A percentile compares a stretch with the other conserved stretches of the same genome.
phyloP scores from a whole-genome alignment of 2,797 vertebrate genomes.

The Lepus oiostolus region DNA sequence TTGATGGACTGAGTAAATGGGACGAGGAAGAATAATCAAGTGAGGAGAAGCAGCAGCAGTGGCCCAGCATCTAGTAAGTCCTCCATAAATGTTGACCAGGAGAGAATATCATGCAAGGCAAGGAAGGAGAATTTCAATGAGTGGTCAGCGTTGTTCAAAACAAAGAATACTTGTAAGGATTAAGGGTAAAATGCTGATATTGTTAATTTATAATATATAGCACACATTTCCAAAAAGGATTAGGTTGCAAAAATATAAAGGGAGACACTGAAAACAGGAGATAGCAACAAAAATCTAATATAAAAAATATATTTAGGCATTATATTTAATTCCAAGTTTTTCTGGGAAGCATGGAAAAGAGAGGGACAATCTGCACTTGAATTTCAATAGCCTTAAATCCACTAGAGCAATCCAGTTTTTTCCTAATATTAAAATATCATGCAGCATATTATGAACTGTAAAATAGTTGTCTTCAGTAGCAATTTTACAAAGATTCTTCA shows the following conservation, averaged over 20 bases:
- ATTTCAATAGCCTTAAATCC: conserved; percentile 50
- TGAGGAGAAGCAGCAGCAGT: neutral
- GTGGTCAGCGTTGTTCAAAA: neutral
- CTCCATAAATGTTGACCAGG: neutral
- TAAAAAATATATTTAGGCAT: conserved; percentile 6
- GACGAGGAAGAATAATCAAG: neutral
- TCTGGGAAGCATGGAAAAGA: neutral
- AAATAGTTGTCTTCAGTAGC: neutral
- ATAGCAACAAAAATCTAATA: conserved; percentile 1
- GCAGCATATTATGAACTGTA: neutral
- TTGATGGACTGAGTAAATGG: neutral
- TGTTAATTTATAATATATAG: neutral
- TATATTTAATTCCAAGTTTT: neutral
- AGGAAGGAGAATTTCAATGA: neutral
- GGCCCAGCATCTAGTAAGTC: neutral
- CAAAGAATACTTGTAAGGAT: neutral
- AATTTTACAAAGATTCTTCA: conserved; percentile 35
- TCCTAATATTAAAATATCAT: neutral
- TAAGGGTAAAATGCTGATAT: neutral
- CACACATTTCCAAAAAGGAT: conserved; percentile 18
- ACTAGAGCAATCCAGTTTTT: neutral
- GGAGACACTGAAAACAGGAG: neutral
- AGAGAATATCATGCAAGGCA: neutral
- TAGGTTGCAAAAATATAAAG: conserved; percentile 27
- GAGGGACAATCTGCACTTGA: neutral